Evolutionary conservation across 2,797 vertebrate genomes (phyloP), one percentile per base, ranked within the genome.

Genomic region (Pagetopsis macropterus): DNA sequence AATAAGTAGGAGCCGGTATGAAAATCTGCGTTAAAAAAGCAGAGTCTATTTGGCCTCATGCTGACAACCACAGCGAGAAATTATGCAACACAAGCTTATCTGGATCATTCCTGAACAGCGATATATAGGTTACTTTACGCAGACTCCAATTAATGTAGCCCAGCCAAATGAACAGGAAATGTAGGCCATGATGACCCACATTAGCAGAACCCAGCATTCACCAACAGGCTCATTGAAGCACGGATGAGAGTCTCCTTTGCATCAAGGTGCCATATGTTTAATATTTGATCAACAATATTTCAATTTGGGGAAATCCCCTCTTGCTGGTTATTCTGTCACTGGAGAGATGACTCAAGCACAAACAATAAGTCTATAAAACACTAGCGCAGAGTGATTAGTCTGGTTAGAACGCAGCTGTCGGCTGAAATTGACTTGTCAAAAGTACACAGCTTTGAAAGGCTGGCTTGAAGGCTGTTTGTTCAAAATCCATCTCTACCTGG

Each of bases 121-220:
- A 54, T 85, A 91, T 90, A 82, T 92, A 77, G 89, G 90, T 91
- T 88, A 89, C 73, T 85, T 73, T 65, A 81, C 55, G 49, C 57
- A 65, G 76, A 83, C 75, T 75, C 66, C 79, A 78, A 82, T 85
- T 78, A 66, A 76, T 79, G 79, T 46, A 79, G 65, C 49, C 49
- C 79, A 70, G 82, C 81, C 81, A 89, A 86, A 75, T 59, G 43
- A 51, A 58, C 23, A 40, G 69, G 56, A 66, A 87, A 93, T 89
- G 82, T 91, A 81, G 91, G 91, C 59, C 89, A 88, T 72, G 70
- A 59, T 81, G 89, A 88, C 90, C 90, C 78, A 91, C 77, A 91
- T 93, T 51, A 78, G 62, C 49, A 37, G 37, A 68, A 75, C 61
- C 75, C 57, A 9, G 52, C 63, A 57, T 84, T 75, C 78, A 81